Evolutionary conservation across 2,797 vertebrate genomes (phyloP).

Genomic region (Crenichthys baileyi): DNA sequence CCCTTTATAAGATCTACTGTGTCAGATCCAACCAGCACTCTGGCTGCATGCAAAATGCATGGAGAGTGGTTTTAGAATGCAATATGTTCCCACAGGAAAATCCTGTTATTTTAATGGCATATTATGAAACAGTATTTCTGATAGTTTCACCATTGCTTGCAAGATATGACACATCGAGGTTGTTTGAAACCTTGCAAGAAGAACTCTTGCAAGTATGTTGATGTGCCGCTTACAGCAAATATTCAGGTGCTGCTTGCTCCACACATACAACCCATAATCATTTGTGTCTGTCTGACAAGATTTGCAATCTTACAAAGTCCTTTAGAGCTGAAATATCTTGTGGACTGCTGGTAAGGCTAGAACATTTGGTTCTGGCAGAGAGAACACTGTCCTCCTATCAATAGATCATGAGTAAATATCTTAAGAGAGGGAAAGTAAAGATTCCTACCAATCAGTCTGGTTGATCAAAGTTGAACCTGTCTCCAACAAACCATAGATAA

Average conservation of each 20-base stretch:
- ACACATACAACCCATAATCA: conserved; percentile 32
- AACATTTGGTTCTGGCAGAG: conserved; percentile 59
- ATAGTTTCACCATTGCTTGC: not conserved
- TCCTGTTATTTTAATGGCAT: not conserved
- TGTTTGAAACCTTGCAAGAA: not conserved
- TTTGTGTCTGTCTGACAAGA: conserved; percentile 47
- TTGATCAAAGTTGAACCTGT: not conserved
- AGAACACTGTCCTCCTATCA: conserved; percentile 44
- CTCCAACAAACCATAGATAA: conserved; percentile 39
- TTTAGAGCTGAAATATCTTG: conserved; percentile 57
- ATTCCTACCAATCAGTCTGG: not conserved
- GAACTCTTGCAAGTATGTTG: not conserved
- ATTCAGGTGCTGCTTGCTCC: conserved; percentile 29
- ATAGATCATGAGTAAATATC: conserved; percentile 40
- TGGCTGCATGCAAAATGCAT: not conserved
- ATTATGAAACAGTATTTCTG: not conserved
- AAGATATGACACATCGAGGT: not conserved
- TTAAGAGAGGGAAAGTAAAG: conserved; percentile 8
- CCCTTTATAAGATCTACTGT: conserved; percentile 48
- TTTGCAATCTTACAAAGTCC: conserved; percentile 37
- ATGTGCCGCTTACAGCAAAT: not conserved
- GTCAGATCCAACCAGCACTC: conserved; percentile 7
- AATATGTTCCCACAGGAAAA: not conserved
- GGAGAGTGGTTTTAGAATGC: not conserved
- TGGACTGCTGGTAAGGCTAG: conserved; percentile 51